A percentile compares a stretch with the other conserved stretches of the same genome.
Conservation (phyloP, 2,113 vertebrate species). For the Sarotherodon lohbergeri region DNA sequence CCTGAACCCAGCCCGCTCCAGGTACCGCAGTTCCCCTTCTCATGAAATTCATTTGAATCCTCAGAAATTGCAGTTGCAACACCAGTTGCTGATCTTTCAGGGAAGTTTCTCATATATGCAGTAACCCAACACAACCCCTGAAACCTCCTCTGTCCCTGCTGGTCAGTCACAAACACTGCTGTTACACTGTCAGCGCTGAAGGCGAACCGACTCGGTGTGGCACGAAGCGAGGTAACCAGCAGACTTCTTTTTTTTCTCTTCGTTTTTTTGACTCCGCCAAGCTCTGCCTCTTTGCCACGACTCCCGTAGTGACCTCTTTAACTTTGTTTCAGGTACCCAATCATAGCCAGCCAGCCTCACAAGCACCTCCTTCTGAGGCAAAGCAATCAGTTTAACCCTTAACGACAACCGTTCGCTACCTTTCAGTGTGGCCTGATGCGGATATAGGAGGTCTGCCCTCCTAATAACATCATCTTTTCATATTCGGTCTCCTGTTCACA, state of each 20-base stretch:
- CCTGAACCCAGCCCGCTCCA: not conserved
- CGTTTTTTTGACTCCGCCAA: not conserved
- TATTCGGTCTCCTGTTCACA: not conserved
- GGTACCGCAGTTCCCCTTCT: not conserved
- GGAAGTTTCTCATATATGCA: conserved; percentile 70
- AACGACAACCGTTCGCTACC: conserved; percentile 69
- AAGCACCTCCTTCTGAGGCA: conserved; percentile 42
- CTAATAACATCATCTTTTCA: not conserved
- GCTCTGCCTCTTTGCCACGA: conserved; percentile 38
- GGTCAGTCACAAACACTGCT: conserved; percentile 6
- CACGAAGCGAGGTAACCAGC: not conserved
- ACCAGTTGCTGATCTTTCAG: conserved; percentile 61
- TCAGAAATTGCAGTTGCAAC: conserved; percentile 41
- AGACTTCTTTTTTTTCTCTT: not conserved
- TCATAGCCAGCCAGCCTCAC: conserved; percentile 67
- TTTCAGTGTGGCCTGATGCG: conserved; percentile 38
- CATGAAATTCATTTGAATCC: not conserved
- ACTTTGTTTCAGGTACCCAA: conserved; percentile 69
- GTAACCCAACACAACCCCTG: conserved; percentile 52
- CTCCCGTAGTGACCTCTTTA: conserved; percentile 65
- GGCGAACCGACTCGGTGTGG: not conserved
- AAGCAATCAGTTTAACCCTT: conserved; percentile 53
- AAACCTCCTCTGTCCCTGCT: conserved; percentile 24
- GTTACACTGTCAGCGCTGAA: not conserved
- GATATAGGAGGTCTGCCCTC: conserved; percentile 1